Conservation (phyloP, 2,113 vertebrate genomes). For the Perca flavescens region DNA sequence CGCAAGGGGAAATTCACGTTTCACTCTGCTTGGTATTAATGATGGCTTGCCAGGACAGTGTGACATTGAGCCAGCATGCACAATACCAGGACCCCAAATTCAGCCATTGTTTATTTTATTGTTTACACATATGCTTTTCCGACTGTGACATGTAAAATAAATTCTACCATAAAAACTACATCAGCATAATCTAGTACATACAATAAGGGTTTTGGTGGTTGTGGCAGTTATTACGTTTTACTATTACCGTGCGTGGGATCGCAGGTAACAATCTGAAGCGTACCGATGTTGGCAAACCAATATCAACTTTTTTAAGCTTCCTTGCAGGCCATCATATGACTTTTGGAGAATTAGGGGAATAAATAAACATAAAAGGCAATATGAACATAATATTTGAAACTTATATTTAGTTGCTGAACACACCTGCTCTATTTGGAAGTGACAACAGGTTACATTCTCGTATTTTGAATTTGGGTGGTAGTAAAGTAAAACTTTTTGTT, state of each 20-base stretch:
- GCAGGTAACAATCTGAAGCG: background rate
- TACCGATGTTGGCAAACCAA: background rate
- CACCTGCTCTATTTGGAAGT: background rate
- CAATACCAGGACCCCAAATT: background rate
- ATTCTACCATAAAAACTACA: background rate
- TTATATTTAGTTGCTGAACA: background rate
- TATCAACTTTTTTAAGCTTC: too few species aligned
- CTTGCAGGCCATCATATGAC: background rate
- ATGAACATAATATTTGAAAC: background rate
- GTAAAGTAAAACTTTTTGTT: background rate
- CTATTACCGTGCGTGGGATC: background rate
- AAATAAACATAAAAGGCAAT: background rate
- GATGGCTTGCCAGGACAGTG: background rate
- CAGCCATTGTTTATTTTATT: background rate
- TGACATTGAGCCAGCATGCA: background rate
- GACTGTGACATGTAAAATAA: background rate
- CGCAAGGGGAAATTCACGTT: too few species aligned
- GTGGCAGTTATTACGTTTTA: background rate
- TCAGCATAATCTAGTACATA: background rate
- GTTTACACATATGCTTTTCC: background rate
- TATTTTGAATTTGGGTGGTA: background rate
- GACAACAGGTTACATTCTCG: background rate
- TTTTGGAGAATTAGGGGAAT: background rate
- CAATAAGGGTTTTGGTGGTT: background rate
- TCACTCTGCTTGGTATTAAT: background rate